A percentile compares a stretch with the other conserved stretches of the same genome.
Conservation (phyloP, 2,888 invertebrate species). For the Mesochorus sp. region DNA sequence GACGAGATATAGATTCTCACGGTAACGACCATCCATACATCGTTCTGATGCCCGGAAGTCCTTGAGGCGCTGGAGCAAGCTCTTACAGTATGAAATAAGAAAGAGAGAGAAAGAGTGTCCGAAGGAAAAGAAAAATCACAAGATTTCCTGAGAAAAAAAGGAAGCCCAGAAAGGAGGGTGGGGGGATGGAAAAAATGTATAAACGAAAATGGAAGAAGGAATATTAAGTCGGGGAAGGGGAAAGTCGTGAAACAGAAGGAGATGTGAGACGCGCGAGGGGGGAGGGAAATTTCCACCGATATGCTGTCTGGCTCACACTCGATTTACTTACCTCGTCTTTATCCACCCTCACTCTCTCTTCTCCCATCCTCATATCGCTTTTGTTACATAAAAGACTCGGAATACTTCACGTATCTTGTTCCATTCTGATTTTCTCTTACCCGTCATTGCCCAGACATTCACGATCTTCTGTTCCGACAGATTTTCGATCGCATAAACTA, state of each 20-base stretch:
- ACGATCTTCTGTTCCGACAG: not conserved
- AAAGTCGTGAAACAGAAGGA: slow-evolving; percentile 34
- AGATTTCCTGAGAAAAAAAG: slow-evolving; percentile 12
- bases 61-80: slow-evolving; percentile 54
- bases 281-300: slow-evolving; percentile 11
- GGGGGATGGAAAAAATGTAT: slow-evolving; percentile 2
- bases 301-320: slow-evolving; percentile 27
- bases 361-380: not conserved
- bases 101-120: not conserved
- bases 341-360: slow-evolving; percentile 9
- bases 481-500: not conserved
- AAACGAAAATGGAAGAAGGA: slow-evolving; percentile 42
- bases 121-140: slow-evolving; percentile 29
- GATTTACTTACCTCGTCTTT: slow-evolving; percentile 29
- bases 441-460: not conserved
- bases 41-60: slow-evolving; percentile 49
- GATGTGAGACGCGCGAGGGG: slow-evolving; percentile 13
- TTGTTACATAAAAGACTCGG: slow-evolving; percentile 1
- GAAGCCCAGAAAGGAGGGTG: not conserved
- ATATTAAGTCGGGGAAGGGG: slow-evolving; percentile 26
- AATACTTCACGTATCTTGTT: not conserved
- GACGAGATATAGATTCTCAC: slow-evolving; percentile 60
- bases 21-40: slow-evolving; percentile 65
- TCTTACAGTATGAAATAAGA: slow-evolving; percentile 27
- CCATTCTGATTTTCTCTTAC: slow-evolving; percentile 26